phyloP scores from a whole-genome alignment of 1,140 invertebrate species.

The Drosophila kurseongensis region DNA sequence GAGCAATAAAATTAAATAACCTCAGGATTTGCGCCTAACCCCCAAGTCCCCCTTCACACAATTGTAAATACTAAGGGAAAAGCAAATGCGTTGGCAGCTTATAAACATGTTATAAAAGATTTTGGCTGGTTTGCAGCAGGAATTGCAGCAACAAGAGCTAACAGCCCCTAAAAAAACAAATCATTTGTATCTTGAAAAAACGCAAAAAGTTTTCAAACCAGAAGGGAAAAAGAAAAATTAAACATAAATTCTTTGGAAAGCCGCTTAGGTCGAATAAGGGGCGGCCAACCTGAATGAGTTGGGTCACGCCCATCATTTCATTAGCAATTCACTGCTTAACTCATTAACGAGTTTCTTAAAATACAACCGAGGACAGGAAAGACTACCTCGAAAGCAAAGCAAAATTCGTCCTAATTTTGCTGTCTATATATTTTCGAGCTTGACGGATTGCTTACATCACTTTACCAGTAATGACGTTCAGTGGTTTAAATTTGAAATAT shows the following conservation, averaged over 20 bases:
- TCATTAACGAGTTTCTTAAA: slow-evolving; percentile 30
- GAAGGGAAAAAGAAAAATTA: slow-evolving; percentile 24
- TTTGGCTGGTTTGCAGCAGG: slow-evolving; percentile 13
- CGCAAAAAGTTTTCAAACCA: slow-evolving; percentile 3
- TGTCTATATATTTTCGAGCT: too few species aligned
- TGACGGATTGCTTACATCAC: too few species aligned
- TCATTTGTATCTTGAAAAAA: not conserved
- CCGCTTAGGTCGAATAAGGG: slow-evolving; percentile 58
- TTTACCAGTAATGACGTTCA: too few species aligned
- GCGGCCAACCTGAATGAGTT: slow-evolving; percentile 29
- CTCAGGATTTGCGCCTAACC: slow-evolving; percentile 4
- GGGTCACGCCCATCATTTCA: slow-evolving; percentile 31
- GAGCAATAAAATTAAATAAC: slow-evolving; percentile 39
- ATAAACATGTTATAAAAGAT: slow-evolving; percentile 33
- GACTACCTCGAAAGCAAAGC: too few species aligned
- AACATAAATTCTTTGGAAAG: slow-evolving; percentile 49
- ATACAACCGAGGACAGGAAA: not conserved
- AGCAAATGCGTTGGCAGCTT: slow-evolving; percentile 20
- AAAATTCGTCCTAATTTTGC: too few species aligned
- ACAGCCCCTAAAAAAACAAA: slow-evolving; percentile 30
- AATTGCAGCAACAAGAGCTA: slow-evolving; percentile 6
- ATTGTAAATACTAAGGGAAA: slow-evolving; percentile 7
- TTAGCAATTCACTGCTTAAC: slow-evolving; percentile 34
- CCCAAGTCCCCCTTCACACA: slow-evolving; percentile 4
- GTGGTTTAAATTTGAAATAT: too few species aligned